These are phyloP conservation scores for Cheirogaleus medius DNA, from an alignment of 2,113 vertebrate genomes.

Conservation along the genomic window DNA sequence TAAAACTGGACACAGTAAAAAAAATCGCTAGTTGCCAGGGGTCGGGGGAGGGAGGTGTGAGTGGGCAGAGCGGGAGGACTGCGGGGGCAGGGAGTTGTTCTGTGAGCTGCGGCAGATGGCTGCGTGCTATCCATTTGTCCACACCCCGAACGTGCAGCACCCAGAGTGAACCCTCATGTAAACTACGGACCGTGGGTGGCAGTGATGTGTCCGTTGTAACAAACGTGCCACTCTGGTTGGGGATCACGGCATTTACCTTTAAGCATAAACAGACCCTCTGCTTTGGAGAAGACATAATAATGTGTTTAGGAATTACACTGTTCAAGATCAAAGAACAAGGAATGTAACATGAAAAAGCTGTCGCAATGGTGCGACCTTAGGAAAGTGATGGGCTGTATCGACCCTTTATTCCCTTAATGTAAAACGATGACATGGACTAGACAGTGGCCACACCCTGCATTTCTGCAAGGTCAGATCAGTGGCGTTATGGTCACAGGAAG, in stretches of 20 bases:
- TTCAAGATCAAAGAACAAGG: too few species aligned
- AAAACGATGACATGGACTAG: accelerated
- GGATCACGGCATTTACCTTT: neutral
- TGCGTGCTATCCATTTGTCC: accelerated
- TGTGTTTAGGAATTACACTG: neutral
- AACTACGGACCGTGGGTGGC: too few species aligned
- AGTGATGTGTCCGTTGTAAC: neutral
- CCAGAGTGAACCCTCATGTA: accelerated
- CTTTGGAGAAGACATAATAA: neutral
- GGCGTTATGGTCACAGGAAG: neutral
- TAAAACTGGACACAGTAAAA: neutral
- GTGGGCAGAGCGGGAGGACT: neutral
- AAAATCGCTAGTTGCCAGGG: neutral
- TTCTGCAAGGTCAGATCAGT: neutral
- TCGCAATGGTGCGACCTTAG: accelerated
- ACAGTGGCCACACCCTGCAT: too few species aligned
- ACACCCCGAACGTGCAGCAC: neutral
- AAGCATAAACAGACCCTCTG: neutral
- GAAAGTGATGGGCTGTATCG: too few species aligned
- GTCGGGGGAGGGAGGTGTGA: neutral
- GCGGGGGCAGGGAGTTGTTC: neutral
- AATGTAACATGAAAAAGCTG: neutral
- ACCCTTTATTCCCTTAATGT: neutral
- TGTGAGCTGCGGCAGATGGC: too few species aligned
- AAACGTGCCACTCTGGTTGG: neutral